These are phyloP conservation scores for Drosophila ficusphila DNA, from an alignment of 1,140 invertebrate species.

Conservation along the genomic window DNA sequence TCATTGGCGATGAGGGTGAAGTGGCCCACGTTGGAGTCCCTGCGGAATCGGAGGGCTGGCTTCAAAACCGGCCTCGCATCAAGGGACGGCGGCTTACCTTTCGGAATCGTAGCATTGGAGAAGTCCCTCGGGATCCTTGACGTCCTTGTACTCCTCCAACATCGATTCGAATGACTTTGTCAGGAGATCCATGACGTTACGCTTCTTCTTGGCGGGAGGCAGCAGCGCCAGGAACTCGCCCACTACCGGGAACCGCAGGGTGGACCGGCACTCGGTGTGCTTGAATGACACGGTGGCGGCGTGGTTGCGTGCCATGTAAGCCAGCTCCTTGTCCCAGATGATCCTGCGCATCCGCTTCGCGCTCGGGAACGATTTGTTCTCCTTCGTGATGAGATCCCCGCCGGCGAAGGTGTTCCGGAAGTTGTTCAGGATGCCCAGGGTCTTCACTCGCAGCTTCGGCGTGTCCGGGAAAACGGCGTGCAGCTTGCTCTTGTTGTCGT, in stretches of 20 bases:
- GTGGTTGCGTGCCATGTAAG: constrained; percentile 49
- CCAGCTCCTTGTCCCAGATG: constrained; percentile 65
- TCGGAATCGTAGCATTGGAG: neutral
- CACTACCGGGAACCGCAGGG: constrained; percentile 32
- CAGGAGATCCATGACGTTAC: neutral
- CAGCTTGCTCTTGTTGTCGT: neutral
- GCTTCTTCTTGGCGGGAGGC: accelerated
- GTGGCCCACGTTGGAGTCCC: constrained; percentile 7
- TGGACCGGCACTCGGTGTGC: constrained; percentile 42
- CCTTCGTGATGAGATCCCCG: constrained; percentile 1
- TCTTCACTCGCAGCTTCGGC: neutral
- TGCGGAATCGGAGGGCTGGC: neutral
- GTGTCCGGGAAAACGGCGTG: constrained; percentile 33
- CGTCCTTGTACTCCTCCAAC: constrained; percentile 11
- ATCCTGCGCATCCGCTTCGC: constrained; percentile 62
- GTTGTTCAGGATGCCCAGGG: constrained; percentile 7
- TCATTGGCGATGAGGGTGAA: constrained; percentile 40
- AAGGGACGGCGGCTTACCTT: constrained; percentile 1
- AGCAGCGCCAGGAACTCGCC: constrained; percentile 27
- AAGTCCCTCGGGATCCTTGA: constrained; percentile 24
- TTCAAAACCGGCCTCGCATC: accelerated
- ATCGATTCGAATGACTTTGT: constrained; percentile 1
- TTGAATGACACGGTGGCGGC: constrained; percentile 44
- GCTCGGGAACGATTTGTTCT: constrained; percentile 10
- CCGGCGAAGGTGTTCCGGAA: constrained; percentile 38